A percentile compares a stretch with the other conserved stretches of the same genome.
Conservation (phyloP, 1,140 invertebrate species). For the Drosophila erecta region DNA sequence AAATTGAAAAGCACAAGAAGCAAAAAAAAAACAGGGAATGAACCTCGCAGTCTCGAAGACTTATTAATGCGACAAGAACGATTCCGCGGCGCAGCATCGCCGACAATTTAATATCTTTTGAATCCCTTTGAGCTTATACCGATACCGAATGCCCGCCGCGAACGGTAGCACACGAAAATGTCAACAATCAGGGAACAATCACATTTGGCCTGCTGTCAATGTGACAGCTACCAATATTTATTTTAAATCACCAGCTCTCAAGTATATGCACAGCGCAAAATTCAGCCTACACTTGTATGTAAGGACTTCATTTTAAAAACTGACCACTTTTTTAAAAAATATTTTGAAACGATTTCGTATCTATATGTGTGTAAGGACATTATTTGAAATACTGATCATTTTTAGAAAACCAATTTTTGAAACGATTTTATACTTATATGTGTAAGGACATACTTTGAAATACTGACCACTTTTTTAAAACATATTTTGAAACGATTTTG, state of each 20-base stretch:
- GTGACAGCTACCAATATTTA: slow-evolving; percentile 82
- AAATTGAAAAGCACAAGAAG: slow-evolving; percentile 51
- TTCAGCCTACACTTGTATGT: too few relatives aligned
- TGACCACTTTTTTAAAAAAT: too few relatives aligned
- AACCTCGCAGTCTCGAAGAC: slow-evolving; percentile 52
- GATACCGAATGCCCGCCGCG: slow-evolving; percentile 15
- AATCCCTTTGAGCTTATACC: slow-evolving; percentile 58
- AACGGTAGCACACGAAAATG: slow-evolving; percentile 73
- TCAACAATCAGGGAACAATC: slow-evolving; percentile 81
- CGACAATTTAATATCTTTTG: slow-evolving; percentile 81
- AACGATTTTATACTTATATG: too few relatives aligned
- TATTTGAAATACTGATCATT: too few relatives aligned
- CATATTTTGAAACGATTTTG: too few relatives aligned
- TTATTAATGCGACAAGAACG: slow-evolving; percentile 77
- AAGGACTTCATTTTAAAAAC: too few relatives aligned
- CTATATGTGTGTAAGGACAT: too few relatives aligned
- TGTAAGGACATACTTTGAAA: too few relatives aligned
- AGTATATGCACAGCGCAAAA: slow-evolving; percentile 23
- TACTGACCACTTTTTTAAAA: too few relatives aligned
- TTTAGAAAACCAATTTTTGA: too few relatives aligned
- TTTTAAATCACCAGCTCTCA: slow-evolving; percentile 73
- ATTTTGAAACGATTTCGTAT: too few relatives aligned
- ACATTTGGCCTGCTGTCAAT: slow-evolving; percentile 81
- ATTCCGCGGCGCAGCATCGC: slow-evolving; percentile 50
- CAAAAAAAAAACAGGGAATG: slow-evolving; percentile 18